Evolutionary conservation across 2,888 invertebrate species (phyloP).

Genomic region (Ceratothoa steindachneri): DNA sequence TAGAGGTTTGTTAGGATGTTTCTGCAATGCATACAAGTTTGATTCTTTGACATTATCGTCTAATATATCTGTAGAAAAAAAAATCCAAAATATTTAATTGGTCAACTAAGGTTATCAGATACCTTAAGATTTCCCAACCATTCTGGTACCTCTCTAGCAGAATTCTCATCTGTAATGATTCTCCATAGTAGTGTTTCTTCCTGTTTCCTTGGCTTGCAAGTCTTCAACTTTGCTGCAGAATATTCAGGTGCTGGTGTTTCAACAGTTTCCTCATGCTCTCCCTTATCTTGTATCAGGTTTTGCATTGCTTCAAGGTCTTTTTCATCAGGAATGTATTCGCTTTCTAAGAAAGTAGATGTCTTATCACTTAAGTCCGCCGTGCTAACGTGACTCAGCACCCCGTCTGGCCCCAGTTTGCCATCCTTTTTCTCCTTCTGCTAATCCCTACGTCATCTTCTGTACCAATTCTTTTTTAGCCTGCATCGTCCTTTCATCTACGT

Average conservation of each 20-base stretch:
- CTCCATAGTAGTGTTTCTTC: conserved; percentile 15
- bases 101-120: background rate
- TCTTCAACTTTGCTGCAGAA: background rate
- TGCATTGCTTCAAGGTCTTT: background rate
- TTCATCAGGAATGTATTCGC: background rate
- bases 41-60: background rate
- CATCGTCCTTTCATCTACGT: too few relatives aligned
- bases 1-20: conserved; percentile 7
- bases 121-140: background rate
- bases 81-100: background rate
- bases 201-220: conserved; percentile 11
- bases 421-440: too few relatives aligned
- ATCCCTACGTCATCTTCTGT: too few relatives aligned
- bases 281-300: background rate
- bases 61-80: conserved; percentile 5
- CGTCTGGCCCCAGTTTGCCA: too few relatives aligned
- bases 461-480: too few relatives aligned
- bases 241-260: background rate
- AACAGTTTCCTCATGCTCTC: background rate
- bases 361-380: too few relatives aligned
- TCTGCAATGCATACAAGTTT: conserved; percentile 6
- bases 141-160: conserved; percentile 1
- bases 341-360: background rate
- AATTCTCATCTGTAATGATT: conserved; percentile 10
- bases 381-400: too few relatives aligned